A percentile compares a stretch with the other conserved stretches of the same genome.
These are phyloP conservation scores for Eupleurogrammus muticus DNA, from an alignment of 2,797 vertebrate genomes.

Conservation along the genomic window DNA sequence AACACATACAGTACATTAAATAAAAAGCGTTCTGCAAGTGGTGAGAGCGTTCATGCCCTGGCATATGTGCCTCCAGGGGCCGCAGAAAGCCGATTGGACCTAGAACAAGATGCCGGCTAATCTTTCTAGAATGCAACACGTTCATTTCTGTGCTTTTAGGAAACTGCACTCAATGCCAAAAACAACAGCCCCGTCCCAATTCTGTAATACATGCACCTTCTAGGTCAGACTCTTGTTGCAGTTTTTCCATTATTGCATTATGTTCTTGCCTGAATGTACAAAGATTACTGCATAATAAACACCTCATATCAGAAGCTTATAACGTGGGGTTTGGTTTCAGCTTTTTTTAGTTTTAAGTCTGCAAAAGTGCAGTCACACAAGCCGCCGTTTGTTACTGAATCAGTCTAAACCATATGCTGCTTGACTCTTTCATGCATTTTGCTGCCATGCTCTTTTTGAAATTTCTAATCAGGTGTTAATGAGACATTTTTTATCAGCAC, in stretches of 20 bases:
- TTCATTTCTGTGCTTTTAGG: no score
- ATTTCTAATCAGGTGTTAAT: neutral
- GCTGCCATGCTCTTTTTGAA: neutral
- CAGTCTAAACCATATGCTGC: neutral
- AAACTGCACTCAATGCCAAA: neutral
- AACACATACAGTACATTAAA: neutral
- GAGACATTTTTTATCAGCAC: neutral
- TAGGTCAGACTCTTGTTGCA: neutral
- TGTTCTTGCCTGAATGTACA: neutral
- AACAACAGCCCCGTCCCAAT: neutral
- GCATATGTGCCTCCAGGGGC: neutral
- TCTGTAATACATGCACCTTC: neutral
- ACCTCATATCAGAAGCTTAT: neutral
- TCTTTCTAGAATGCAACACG: neutral
- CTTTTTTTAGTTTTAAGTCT: neutral
- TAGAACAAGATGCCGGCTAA: neutral
- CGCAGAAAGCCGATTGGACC: neutral
- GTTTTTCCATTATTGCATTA: neutral
- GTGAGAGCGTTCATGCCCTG: neutral
- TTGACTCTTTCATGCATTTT: neutral
- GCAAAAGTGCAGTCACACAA: neutral
- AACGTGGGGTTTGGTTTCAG: neutral
- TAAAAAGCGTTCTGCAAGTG: neutral
- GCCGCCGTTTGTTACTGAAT: neutral
- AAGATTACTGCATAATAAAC: neutral